A percentile compares a stretch with the other conserved stretches of the same genome.
These are phyloP conservation scores for Nasua narica DNA, from an alignment of 2,797 vertebrate genomes.

Conservation along the genomic window DNA sequence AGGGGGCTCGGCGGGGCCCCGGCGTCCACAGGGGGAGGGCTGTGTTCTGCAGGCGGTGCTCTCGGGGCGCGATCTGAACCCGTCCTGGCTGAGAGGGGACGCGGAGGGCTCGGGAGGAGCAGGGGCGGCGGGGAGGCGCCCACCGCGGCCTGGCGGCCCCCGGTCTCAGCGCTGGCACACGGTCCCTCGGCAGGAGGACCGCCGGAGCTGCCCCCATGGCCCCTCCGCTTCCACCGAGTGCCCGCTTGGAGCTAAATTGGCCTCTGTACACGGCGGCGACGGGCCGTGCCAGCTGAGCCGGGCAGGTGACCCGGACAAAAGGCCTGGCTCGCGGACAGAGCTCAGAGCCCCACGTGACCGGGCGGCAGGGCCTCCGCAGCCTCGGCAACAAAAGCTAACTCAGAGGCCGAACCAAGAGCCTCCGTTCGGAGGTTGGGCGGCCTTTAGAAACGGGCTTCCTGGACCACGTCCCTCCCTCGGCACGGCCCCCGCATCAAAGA, in stretches of 20 bases:
- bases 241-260: neutral
- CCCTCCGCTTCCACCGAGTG: neutral
- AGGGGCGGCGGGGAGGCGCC: neutral
- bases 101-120: neutral
- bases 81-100: rapidly evolving
- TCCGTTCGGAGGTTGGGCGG: neutral
- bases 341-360: neutral
- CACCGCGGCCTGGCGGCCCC: rapidly evolving
- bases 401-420: neutral
- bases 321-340: neutral
- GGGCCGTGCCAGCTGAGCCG: neutral
- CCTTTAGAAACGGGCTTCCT: neutral
- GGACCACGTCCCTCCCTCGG: neutral
- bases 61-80: neutral
- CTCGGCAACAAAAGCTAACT: neutral
- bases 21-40: neutral
- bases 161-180: rapidly evolving
- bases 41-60: neutral
- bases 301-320: neutral
- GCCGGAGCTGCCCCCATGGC: neutral
- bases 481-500: neutral
- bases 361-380: neutral
- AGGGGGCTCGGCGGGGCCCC: neutral
- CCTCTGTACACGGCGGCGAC: neutral
- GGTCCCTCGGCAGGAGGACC: rapidly evolving